phyloP scores from a whole-genome alignment of 2,888 invertebrate genomes.

The Prosopocoilus inquinatus region DNA sequence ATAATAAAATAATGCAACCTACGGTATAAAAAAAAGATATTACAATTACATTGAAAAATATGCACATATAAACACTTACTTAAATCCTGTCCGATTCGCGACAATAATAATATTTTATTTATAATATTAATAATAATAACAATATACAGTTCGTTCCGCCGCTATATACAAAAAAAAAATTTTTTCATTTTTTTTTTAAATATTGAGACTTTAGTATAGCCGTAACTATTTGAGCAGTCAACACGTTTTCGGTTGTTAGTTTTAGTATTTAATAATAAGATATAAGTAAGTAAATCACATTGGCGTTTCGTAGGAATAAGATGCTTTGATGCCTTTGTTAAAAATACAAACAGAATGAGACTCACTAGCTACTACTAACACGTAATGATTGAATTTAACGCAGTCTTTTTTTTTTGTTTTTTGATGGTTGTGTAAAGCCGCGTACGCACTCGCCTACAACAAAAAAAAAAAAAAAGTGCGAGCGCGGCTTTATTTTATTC shows the following conservation, averaged over 20 bases:
- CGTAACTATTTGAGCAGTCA: conserved; percentile 4
- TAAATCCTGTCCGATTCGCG: too few species aligned
- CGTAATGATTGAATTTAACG: background rate
- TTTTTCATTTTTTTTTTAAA: too few species aligned
- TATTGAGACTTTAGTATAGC: background rate
- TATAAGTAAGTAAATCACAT: conserved; percentile 2
- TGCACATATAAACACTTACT: too few species aligned
- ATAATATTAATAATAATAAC: too few species aligned
- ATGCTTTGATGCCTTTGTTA: background rate
- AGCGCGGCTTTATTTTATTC: too few species aligned
- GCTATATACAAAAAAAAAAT: conserved; percentile 2
- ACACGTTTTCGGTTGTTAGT: background rate
- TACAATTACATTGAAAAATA: too few species aligned
- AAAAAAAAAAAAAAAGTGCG: too few species aligned
- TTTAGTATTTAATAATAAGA: too few species aligned
- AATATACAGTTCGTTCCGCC: background rate
- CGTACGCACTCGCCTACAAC: too few species aligned
- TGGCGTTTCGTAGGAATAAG: conserved; percentile 1
- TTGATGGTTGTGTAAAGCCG: background rate
- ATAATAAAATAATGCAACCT: too few species aligned
- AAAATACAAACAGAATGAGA: background rate
- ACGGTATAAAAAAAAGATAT: too few species aligned
- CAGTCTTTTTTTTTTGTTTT: background rate
- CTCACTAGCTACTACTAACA: background rate
- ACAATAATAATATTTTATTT: too few species aligned